A percentile compares a stretch with the other conserved stretches of the same genome.
Evolutionary conservation across 2,888 invertebrate species (phyloP).

Genomic region (Apocheima hispidaria): DNA sequence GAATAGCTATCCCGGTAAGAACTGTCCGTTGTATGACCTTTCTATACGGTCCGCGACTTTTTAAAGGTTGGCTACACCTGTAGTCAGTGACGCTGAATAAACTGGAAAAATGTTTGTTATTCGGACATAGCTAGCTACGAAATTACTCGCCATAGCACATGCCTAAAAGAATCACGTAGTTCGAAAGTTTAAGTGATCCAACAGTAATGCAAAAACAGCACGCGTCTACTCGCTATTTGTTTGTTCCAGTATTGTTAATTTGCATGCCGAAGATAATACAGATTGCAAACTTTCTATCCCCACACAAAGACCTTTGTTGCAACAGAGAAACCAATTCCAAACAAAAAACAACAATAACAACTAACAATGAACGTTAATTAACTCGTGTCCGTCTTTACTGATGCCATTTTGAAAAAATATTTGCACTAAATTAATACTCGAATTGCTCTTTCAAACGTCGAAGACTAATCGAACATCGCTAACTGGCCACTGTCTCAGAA

Average conservation of each 20-base stretch:
- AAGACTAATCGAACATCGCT: conserved; percentile 67
- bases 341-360: conserved; percentile 59
- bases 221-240: conserved; percentile 1
- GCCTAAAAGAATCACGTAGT: too few relatives aligned
- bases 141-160: too few relatives aligned
- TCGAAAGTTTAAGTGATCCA: background rate
- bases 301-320: conserved; percentile 50
- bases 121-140: too few relatives aligned
- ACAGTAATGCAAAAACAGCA: conserved; percentile 5
- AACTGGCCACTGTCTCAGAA: conserved; percentile 47
- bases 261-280: conserved; percentile 13
- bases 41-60: too few relatives aligned
- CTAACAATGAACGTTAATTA: conserved; percentile 70
- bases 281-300: conserved; percentile 49
- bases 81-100: too few relatives aligned
- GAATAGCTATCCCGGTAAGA: too few relatives aligned
- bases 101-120: too few relatives aligned
- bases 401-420: conserved; percentile 72
- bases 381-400: conserved; percentile 56
- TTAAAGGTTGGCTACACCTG: too few relatives aligned
- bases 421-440: conserved; percentile 71
- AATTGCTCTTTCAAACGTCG: conserved; percentile 80
- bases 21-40: too few relatives aligned
- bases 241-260: conserved; percentile 19
- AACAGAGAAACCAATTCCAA: conserved; percentile 50